Conservation (phyloP, 2,113 vertebrate species). For the Todiramphus saurophagus region DNA sequence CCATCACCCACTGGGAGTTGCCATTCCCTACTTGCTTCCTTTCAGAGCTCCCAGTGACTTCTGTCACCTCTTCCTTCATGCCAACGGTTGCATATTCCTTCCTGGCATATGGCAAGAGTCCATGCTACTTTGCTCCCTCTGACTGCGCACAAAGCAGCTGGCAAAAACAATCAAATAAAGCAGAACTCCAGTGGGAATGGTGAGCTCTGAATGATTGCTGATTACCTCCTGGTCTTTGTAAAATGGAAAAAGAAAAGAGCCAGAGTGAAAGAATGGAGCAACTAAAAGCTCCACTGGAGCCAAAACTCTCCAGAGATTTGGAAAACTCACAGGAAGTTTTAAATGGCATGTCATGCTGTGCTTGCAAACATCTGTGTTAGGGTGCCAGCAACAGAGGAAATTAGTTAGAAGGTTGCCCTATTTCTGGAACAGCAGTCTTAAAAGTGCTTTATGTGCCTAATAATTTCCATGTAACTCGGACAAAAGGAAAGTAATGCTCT, state of each 20-base stretch:
- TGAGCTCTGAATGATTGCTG: neutral
- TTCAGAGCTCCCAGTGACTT: neutral
- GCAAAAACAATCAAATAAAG: neutral
- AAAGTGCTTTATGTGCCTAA: neutral
- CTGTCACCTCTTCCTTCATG: neutral
- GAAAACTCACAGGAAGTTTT: conserved; percentile 38
- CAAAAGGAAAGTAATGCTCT: neutral
- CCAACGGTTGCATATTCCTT: neutral
- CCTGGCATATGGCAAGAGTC: neutral
- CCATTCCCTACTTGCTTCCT: neutral
- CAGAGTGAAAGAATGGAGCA: conserved; percentile 2
- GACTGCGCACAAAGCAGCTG: neutral
- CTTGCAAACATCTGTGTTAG: neutral
- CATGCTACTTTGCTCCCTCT: neutral
- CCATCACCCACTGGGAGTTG: neutral
- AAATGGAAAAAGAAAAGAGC: neutral
- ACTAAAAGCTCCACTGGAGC: conserved; percentile 14
- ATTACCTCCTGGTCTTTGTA: conserved; percentile 9
- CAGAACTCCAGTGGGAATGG: neutral
- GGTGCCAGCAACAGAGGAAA: neutral
- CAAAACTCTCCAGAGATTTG: conserved; percentile 4
- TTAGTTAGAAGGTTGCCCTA: neutral
- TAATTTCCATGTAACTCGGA: neutral
- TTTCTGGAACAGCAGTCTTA: neutral
- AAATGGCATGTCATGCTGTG: neutral